phyloP scores from a whole-genome alignment of 23 tunicate genomes.

The Aplidium turbinatum region DNA sequence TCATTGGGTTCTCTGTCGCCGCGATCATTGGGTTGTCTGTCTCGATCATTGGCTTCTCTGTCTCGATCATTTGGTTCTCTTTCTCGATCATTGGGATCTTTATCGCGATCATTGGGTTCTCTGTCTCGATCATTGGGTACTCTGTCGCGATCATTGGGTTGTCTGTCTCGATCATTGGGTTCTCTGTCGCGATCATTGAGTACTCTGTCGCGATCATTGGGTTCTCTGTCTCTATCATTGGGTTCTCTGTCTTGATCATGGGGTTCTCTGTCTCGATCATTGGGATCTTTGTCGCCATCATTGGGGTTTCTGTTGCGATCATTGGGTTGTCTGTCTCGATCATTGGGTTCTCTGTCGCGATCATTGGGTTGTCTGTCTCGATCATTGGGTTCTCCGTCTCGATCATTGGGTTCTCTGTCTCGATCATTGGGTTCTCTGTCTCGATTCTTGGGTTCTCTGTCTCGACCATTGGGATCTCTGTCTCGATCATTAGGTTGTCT shows the following conservation, averaged over 20 bases:
- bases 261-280: not conserved
- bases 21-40: not conserved
- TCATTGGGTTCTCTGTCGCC: constrained; percentile 3
- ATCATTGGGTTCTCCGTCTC: not conserved
- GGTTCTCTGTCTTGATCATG: not conserved
- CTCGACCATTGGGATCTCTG: not conserved
- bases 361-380: not conserved
- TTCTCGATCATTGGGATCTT: not conserved
- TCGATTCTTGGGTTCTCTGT: not conserved
- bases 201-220: not conserved
- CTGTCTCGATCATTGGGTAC: not conserved
- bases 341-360: not conserved
- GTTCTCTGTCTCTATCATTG: not conserved
- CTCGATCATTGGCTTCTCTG: not conserved
- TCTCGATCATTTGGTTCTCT: not conserved
- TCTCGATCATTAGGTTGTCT: not conserved
- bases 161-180: not conserved
- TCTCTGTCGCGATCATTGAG: not conserved
- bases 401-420: not conserved
- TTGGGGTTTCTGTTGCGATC: not conserved
- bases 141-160: not conserved
- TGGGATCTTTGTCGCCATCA: not conserved
- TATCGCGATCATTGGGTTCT: not conserved
- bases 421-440: not conserved
- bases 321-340: not conserved